phyloP scores from a whole-genome alignment of 1,140 invertebrate genomes.

The Ceratitis capitata region DNA sequence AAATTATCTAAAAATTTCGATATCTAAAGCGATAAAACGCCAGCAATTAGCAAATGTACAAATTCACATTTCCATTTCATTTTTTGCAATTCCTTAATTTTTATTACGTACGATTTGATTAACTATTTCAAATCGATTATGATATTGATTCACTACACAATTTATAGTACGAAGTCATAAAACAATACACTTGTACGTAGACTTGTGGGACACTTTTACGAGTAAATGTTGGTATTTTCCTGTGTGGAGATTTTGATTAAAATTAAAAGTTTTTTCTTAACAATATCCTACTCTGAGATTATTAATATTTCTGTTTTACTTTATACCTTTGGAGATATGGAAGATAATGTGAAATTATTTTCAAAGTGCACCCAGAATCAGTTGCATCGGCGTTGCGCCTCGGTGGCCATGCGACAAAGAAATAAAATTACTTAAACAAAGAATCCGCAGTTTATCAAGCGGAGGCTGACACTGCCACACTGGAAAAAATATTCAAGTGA shows the following conservation, averaged over 20 bases:
- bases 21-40: slow-evolving; percentile 3
- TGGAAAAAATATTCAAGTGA: too few species aligned
- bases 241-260: too few species aligned
- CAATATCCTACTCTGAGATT: too few species aligned
- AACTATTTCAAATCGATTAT: background rate
- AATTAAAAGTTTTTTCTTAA: too few species aligned
- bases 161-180: too few species aligned
- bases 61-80: background rate
- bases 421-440: background rate
- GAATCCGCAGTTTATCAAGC: too few species aligned
- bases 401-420: background rate
- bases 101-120: background rate
- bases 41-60: background rate
- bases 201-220: too few species aligned
- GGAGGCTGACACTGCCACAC: too few species aligned
- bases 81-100: background rate
- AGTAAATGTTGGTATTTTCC: too few species aligned
- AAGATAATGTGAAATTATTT: background rate
- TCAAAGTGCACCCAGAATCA: background rate
- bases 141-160: background rate
- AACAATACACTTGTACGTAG: too few species aligned
- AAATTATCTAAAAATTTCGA: slow-evolving; percentile 18
- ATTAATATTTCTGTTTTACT: too few species aligned
- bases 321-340: background rate
- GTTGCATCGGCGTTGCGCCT: background rate